Percentiles rank a stretch among this genome's conserved stretches.
Evolutionary conservation across 2,797 vertebrate species (phyloP).

Genomic region (Bryconaethiops microstoma): DNA sequence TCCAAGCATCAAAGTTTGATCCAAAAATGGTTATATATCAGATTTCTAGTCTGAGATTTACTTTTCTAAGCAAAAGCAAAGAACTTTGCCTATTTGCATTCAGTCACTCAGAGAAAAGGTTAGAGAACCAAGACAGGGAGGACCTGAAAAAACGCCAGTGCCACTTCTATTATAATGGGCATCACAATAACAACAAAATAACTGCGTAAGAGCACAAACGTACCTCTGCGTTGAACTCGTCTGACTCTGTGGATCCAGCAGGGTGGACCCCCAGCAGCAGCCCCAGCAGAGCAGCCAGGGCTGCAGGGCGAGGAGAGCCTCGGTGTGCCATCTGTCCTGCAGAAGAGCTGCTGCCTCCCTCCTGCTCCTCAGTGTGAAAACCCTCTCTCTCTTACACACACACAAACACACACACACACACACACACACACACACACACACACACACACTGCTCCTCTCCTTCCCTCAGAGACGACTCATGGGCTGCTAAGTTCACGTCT

Average conservation of each 20-base stretch:
- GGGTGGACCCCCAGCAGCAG: conserved; percentile 22
- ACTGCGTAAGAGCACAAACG: not conserved
- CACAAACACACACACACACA: not conserved
- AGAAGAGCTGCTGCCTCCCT: not conserved
- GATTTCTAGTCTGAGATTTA: too few species aligned
- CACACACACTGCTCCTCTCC: not conserved
- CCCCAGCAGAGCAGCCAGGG: not conserved
- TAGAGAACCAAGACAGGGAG: too few species aligned
- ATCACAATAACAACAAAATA: too few species aligned
- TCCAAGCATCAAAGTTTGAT: not conserved
- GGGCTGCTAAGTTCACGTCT: not conserved
- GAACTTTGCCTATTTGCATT: too few species aligned
- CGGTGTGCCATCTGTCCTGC: conserved; percentile 31
- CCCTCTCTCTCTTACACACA: not conserved
- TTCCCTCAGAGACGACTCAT: too few species aligned
- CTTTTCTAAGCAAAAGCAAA: too few species aligned
- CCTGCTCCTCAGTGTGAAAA: not conserved
- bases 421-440: too few species aligned
- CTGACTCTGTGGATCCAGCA: conserved; percentile 32
- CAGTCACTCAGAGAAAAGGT: too few species aligned
- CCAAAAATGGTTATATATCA: too few species aligned
- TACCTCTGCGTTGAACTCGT: conserved; percentile 56
- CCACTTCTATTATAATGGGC: too few species aligned
- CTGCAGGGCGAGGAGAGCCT: conserved; percentile 1
- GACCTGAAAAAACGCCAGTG: too few species aligned